A percentile compares a stretch with the other conserved stretches of the same genome.
phyloP scores from a whole-genome alignment of 2,888 invertebrate species.

The Aethes cnicana region DNA sequence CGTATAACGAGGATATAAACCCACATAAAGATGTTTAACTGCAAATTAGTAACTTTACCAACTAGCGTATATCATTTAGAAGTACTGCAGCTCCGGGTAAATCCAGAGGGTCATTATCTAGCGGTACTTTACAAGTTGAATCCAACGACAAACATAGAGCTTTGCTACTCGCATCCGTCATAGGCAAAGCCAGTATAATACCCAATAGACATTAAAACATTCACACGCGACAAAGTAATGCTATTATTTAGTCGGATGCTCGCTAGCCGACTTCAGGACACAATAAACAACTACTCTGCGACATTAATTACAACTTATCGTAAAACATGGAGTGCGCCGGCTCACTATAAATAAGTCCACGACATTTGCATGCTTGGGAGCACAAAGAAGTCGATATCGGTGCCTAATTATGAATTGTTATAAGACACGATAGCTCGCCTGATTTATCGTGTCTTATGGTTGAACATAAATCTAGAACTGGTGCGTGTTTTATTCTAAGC shows the following conservation, averaged over 20 bases:
- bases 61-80: not conserved
- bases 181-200: slow-evolving; percentile 28
- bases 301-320: slow-evolving; percentile 38
- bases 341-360: slow-evolving; percentile 54
- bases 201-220: slow-evolving; percentile 20
- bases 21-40: not conserved
- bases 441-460: slow-evolving; percentile 57
- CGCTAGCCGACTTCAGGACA: slow-evolving; percentile 32
- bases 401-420: slow-evolving; percentile 63
- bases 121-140: slow-evolving; percentile 26
- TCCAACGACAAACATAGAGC: slow-evolving; percentile 24
- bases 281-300: slow-evolving; percentile 35
- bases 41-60: slow-evolving; percentile 1
- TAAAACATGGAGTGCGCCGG: slow-evolving; percentile 34
- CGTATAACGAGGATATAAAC: not conserved
- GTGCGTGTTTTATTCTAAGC: slow-evolving; percentile 39
- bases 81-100: slow-evolving; percentile 14
- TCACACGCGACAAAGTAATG: slow-evolving; percentile 31
- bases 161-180: slow-evolving; percentile 25
- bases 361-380: slow-evolving; percentile 60
- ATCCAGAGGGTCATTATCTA: slow-evolving; percentile 25
- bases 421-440: slow-evolving; percentile 53
- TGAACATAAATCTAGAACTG: slow-evolving; percentile 43
- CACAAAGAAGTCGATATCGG: slow-evolving; percentile 66
- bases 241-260: slow-evolving; percentile 32